Evolutionary conservation across 1,140 invertebrate species (phyloP), one percentile per base, ranked within the genome.

Genomic region (Megalonaias nervosa): DNA sequence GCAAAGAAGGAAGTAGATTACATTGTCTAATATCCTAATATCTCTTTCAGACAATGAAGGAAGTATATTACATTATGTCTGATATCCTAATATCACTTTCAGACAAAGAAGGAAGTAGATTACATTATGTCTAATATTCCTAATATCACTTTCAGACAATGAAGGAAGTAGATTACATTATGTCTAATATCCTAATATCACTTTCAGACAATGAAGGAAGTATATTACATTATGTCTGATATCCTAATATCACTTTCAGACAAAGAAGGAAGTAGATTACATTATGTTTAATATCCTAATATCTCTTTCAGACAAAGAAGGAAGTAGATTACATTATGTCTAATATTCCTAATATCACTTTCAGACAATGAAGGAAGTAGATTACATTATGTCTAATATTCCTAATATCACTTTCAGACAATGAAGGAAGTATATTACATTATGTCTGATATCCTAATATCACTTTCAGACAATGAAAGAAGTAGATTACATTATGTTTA

Each of bases 271-370:
- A 16, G 74, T 89, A 17, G 87, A 89, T 74, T 73, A 74, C 14
- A 64, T 87, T 19, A 89, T 89, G 87, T 76, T 85, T 15, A 81
- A 85, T 57, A 77, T n/a, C n/a, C n/a, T n/a, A n/a, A n/a, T n/a
- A n/a, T n/a, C n/a, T n/a, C n/a, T n/a, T n/a, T n/a, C n/a, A n/a
- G n/a, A n/a, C n/a, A n/a, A n/a, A n/a, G n/a, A n/a, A n/a, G n/a
- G n/a, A n/a, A n/a, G n/a, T n/a, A n/a, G n/a, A n/a, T n/a, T n/a
- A n/a, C n/a, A n/a, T n/a, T n/a, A n/a, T n/a, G n/a, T n/a, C n/a
- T n/a, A n/a, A n/a, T n/a, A n/a, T n/a, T n/a, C n/a, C n/a, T n/a
- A n/a, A 26, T 26, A 26, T 26, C 26, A 26, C 2, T 26, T 26
- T 26, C 26, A 26, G 26, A 26, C 26, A 26, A 26, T 1, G 2